Evolutionary conservation across 2,888 invertebrate genomes (phyloP), one percentile per base, ranked within the genome.

Genomic region (Sarcophaga variegata): DNA sequence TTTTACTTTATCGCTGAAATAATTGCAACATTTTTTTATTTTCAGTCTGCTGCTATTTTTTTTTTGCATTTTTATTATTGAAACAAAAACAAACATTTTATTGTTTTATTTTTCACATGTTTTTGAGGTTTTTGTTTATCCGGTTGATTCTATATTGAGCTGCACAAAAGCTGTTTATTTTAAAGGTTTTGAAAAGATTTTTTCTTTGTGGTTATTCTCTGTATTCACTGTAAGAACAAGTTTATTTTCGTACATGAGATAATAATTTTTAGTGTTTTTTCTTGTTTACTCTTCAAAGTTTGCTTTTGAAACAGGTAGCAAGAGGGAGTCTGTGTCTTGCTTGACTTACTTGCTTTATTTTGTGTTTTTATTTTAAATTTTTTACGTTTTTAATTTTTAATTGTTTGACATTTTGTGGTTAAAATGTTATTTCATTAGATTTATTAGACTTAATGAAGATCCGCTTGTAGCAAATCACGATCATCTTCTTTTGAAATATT

Each of bases 331-430:
- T 63, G 20, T 25, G 14, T 37, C 54, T 37, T 66, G 20, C 20
- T 12, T 14, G 79, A 37, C 2, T 37, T 37, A 54, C 22, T 47
- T 62, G 20, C 12, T 54, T 75, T 71, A 14, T 67, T 72, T 67
- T 60, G 67, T 63, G n/a, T 27, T 14, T 67, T 37, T 37, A 17
- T 66, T 67, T 67, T 54, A n/a, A 54, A n/a, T 80, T 17, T 63
- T 78, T 78, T 78, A 81, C 4, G 54, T 17, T 54, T 85, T 74
- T 74, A 70, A 81, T 75, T 81, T 81, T 85, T 81, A 85, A 85
- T 85, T 85, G 75, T 47, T 72, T 85, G 85, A 81, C 85, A 85
- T 85, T 85, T 85, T 78, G 62, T 70, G 59, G 60, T 54, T 54
- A 75, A 69, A 78, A 85, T 69, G 69, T 81, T 77, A 54, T 3